These are phyloP conservation scores for Gonioctena quinquepunctata DNA, from an alignment of 1,140 invertebrate species.

Conservation along the genomic window DNA sequence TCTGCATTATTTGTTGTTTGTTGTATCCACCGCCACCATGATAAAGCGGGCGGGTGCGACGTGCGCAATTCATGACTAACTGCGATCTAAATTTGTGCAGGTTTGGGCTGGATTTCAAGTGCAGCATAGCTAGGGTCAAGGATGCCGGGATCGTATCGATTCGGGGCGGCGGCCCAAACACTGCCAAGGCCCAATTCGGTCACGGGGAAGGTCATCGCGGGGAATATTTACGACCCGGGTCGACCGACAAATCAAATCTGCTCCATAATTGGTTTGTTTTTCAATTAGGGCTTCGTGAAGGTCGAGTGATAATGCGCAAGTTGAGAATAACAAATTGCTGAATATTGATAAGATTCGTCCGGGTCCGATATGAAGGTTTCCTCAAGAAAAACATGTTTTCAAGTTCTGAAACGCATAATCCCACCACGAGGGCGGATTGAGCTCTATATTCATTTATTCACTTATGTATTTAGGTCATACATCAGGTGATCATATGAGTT, in stretches of 20 bases:
- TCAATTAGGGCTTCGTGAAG: neutral
- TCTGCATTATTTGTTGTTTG: neutral
- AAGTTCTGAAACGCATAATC: too few species aligned
- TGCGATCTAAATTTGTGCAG: constrained; percentile 15
- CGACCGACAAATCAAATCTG: neutral
- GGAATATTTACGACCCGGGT: neutral
- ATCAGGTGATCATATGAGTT: too few species aligned
- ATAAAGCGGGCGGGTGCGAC: neutral
- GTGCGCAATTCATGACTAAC: constrained; percentile 2
- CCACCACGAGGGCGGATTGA: too few species aligned
- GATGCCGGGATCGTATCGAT: constrained; percentile 8
- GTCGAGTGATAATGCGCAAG: neutral
- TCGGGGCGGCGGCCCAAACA: neutral
- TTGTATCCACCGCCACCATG: neutral
- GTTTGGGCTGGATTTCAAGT: constrained; percentile 15
- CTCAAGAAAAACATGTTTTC: too few species aligned
- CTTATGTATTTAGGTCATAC: too few species aligned
- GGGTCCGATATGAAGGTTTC: too few species aligned
- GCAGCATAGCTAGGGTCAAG: constrained; percentile 13
- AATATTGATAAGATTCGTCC: too few species aligned
- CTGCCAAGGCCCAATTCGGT: constrained; percentile 11
- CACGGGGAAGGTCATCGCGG: constrained; percentile 16
- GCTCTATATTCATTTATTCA: too few species aligned
- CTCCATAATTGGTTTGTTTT: neutral
- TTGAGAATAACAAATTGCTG: too few species aligned